Percentiles rank a stretch among this genome's conserved stretches.
phyloP scores from a whole-genome alignment of 2,113 vertebrate species.

The Tychaedon coryphoeus region DNA sequence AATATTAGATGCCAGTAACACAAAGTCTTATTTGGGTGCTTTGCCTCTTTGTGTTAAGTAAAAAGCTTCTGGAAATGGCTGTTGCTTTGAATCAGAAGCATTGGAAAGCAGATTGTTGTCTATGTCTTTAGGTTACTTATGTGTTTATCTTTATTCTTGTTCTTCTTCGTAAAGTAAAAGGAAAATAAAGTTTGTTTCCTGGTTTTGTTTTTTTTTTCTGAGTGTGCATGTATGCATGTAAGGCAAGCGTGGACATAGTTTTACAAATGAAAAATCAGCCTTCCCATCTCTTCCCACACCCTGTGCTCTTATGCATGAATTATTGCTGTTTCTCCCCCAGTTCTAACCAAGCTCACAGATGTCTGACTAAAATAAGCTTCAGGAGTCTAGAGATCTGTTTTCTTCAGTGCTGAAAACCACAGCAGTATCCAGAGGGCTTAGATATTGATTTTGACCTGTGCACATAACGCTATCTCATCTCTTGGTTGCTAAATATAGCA shows the following conservation, averaged over 20 bases:
- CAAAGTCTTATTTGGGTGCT: not conserved
- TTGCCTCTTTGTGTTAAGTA: not conserved
- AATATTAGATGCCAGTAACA: not conserved
- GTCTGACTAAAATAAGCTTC: conserved; percentile 1
- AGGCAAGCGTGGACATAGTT: not conserved
- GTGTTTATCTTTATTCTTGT: not conserved
- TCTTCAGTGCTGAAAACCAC: conserved; percentile 7
- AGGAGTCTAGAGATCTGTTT: not conserved
- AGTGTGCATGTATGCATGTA: too few relatives aligned
- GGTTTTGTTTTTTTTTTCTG: not conserved
- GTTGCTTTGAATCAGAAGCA: not conserved
- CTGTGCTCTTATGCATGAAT: not conserved
- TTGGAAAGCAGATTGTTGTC: not conserved
- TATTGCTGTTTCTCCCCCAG: not conserved
- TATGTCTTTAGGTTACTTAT: not conserved
- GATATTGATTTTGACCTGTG: conserved; percentile 34
- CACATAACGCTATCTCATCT: not conserved
- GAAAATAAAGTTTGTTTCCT: not conserved
- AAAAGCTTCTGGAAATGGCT: not conserved
- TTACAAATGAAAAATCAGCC: not conserved
- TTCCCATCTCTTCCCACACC: not conserved
- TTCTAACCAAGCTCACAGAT: not conserved
- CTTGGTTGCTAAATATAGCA: conserved; percentile 9
- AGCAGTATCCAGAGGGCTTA: not conserved
- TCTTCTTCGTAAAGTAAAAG: not conserved